Evolutionary conservation across 2,888 invertebrate genomes (phyloP).

Genomic region (Stenodema calcarata): DNA sequence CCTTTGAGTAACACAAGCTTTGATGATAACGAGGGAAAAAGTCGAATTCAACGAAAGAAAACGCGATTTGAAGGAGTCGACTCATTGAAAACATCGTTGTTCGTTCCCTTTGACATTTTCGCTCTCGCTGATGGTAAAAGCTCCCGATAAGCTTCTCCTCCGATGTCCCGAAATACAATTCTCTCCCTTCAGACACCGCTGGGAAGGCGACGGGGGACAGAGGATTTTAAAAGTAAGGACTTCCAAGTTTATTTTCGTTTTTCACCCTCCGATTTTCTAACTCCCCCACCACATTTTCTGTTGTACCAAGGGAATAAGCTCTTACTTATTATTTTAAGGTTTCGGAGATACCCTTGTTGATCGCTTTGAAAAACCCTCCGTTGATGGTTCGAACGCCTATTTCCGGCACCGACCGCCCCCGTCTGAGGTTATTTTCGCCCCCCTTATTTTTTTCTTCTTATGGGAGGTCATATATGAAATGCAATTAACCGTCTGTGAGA

Average conservation of each 20-base stretch:
- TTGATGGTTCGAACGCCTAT: neutral
- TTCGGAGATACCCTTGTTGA: neutral
- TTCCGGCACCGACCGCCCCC: neutral
- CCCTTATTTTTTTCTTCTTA: neutral
- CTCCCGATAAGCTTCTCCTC: too few relatives aligned
- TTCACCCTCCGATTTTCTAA: neutral
- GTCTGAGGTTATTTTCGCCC: conserved; percentile 1
- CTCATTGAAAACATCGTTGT: too few relatives aligned
- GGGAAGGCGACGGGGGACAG: neutral
- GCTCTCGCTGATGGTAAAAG: too few relatives aligned
- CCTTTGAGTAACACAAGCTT: too few relatives aligned
- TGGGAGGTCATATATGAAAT: neutral
- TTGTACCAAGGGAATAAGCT: neutral
- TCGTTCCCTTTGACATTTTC: too few relatives aligned
- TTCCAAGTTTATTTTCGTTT: neutral
- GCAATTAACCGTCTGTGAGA: neutral
- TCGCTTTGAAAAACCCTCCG: neutral
- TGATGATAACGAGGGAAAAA: too few relatives aligned
- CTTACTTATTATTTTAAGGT: neutral
- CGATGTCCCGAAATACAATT: too few relatives aligned
- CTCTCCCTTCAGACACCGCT: too few relatives aligned
- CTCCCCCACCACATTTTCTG: neutral
- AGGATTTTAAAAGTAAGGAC: neutral
- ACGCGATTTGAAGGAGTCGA: too few relatives aligned
- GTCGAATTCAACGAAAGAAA: too few relatives aligned